Evolutionary conservation across 2,797 vertebrate species (phyloP), one percentile per base, ranked within the genome.

Genomic region (Molothrus aeneus): DNA sequence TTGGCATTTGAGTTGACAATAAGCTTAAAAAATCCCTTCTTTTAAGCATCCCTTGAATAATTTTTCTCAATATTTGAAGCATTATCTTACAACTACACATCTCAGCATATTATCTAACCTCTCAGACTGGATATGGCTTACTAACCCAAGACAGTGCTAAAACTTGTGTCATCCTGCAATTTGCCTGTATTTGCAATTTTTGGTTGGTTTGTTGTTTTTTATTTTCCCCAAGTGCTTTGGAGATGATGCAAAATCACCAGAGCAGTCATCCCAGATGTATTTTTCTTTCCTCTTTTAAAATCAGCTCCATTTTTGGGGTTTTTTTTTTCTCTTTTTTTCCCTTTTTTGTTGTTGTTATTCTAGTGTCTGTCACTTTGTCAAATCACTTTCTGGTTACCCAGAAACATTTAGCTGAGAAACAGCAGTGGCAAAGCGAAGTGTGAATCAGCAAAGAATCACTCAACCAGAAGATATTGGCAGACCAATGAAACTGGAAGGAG

Each of bases 391-490:
- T 80, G 50, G 34, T 69, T 91, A 75, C 26, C 48, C 64, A 70
- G 94, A 79, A 86, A 95, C 26, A 28, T 38, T 86, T 80, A 81
- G 73, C 90, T 71, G 40, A 91, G 87, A 88, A 91, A 69, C 51
- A 92, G 72, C 51, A 69, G 11, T 10, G 21, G 65, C n/a, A 85
- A 81, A 88, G 16, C 15, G 0, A 64, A 75, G 80, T 6, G 59
- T 93, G 95, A 93, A 92, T 93, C 80, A 95, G 82, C 92, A 91
- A 86, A 71, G 74, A 93, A 97, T 97, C 75, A 94, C 81, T 96
- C 94, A 95, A 54, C 84, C 53, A 71, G 93, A 87, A 94, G 93
- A 91, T 97, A 97, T 95, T 95, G 96, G 93, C 95, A 96, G 84
- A 89, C 94, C 95, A 96, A 96, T 96, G 95, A 96, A 94, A 81